Evolutionary conservation across 2,113 vertebrate species (phyloP).

Genomic region (Aegithalos caudatus): DNA sequence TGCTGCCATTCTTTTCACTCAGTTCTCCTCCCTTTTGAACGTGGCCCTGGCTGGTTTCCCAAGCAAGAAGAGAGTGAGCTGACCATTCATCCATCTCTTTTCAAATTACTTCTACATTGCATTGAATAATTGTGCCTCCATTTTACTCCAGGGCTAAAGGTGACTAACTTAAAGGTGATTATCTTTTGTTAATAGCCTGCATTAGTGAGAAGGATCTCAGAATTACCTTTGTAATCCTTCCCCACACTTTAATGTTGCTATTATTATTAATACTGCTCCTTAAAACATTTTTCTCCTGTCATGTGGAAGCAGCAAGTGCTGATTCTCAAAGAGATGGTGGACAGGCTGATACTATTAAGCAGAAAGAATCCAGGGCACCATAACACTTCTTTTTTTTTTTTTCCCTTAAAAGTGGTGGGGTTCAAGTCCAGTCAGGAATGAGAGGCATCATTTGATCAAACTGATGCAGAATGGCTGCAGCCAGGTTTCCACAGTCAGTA

Average conservation of each 20-base stretch:
- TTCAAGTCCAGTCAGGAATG: background rate
- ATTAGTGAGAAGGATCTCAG: constrained; percentile 7
- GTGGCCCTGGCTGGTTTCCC: background rate
- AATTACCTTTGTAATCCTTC: constrained; percentile 58
- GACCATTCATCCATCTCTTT: constrained; percentile 15
- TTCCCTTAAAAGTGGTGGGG: background rate
- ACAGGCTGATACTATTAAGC: background rate
- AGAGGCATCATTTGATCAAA: background rate
- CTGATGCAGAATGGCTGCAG: background rate
- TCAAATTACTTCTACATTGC: constrained; percentile 29
- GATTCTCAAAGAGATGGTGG: background rate
- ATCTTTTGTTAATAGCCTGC: constrained; percentile 62
- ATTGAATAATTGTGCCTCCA: constrained; percentile 29
- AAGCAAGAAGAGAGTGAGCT: background rate
- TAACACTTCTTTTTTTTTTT: accelerated
- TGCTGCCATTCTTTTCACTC: background rate
- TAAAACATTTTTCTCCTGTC: constrained; percentile 40
- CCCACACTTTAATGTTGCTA: constrained; percentile 60
- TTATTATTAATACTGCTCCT: constrained; percentile 65
- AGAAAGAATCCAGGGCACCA: background rate
- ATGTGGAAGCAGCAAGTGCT: background rate
- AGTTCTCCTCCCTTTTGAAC: background rate
- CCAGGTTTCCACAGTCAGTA: background rate
- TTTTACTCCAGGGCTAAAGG: constrained; percentile 53
- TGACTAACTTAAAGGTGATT: constrained; percentile 60